Evolutionary conservation across 1,140 invertebrate species (phyloP).

Genomic region (Lepidotrigona ventralis): DNA sequence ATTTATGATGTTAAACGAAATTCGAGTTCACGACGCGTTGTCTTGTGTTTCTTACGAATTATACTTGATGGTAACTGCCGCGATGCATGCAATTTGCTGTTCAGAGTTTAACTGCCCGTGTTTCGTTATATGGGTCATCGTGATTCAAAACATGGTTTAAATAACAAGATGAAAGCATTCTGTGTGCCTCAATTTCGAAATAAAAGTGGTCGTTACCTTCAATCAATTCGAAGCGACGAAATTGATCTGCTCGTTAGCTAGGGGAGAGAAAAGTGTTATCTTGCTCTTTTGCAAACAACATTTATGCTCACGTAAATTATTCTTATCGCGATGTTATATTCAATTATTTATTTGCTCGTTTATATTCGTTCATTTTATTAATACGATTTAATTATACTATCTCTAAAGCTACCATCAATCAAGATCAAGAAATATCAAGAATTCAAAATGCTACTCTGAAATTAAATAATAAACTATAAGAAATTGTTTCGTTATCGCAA

Average conservation of each 20-base stretch:
- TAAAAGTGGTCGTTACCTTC: constrained; percentile 30
- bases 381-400: background rate
- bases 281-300: background rate
- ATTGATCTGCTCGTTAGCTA: background rate
- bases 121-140: constrained; percentile 17
- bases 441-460: constrained; percentile 39
- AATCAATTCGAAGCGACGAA: constrained; percentile 28
- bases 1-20: background rate
- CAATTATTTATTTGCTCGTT: background rate
- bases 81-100: constrained; percentile 20
- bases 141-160: constrained; percentile 9
- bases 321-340: background rate
- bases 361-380: no score
- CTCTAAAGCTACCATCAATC: background rate
- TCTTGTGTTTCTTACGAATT: constrained; percentile 4
- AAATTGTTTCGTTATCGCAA: no score
- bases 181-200: background rate
- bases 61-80: constrained; percentile 1
- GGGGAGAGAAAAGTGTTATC: background rate
- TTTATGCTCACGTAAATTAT: background rate
- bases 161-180: constrained; percentile 14
- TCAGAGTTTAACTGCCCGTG: background rate
- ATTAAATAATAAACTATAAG: constrained; percentile 42
- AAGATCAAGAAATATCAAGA: constrained; percentile 36
- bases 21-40: background rate